Base-by-base conservation (phyloP, 2,113 vertebrate species). In the Pavo muticus region DNA sequence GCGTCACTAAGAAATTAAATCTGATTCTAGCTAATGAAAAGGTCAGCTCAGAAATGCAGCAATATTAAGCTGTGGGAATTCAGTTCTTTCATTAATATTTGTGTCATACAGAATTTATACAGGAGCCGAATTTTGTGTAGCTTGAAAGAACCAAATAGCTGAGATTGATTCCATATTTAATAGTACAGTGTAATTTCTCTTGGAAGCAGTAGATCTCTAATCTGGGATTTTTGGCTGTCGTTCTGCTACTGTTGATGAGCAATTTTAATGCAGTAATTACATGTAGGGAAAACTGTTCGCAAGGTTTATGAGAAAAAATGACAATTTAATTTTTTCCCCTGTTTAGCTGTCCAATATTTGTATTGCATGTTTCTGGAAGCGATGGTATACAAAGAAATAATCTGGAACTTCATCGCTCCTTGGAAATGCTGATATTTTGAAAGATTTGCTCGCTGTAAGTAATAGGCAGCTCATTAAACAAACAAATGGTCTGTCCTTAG, bases 391-490 rank as follows among this genome's bases (percentile, higher is more conserved):
- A 68, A 70, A 52, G 63, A 71, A 91, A 45, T 64, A 72, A 80
- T 63, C 54, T 95, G 74, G 69, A 94, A 84, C 52, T 65, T 40
- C 50, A 20, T 14, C 14, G 4, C 45, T 88, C 80, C 69, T 68
- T 91, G 39, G 80, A 93, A 94, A 65, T 94, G 47, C 52, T 10
- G 54, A 63, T 76, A 42, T 84, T 97, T 96, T 95, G 91, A 96
- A 95, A 93, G 73, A 87, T 86, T 95, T 89, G 68, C 35, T 94
- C 25, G 10, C 73, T 94, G 40, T 68, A 93, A 91, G 87, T 76
- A 90, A 95, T 97, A 88, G 89, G 71, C 67, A 90, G 61, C 87
- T 97, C 95, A 96, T 97, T 96, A 96, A 94, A 93, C 72, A 94
- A 95, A 96, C 75, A 91, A 85, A 92, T 93, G 90, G 95, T 84